Conservation (phyloP, 2,888 invertebrate species). For the Dasysyrphus tricinctus region DNA sequence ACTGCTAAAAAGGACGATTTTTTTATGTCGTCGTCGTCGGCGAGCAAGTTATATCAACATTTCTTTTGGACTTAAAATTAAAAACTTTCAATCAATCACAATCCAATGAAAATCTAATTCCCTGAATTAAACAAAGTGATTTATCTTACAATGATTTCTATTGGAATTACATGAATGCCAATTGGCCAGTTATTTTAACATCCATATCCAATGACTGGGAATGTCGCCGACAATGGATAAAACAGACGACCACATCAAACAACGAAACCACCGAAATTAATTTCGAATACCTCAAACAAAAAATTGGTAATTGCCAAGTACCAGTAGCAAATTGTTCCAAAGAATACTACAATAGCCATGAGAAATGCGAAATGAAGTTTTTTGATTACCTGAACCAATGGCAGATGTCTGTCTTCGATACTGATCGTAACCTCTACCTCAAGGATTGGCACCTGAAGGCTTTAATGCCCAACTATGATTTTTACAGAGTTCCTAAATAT, state of each 20-base stretch:
- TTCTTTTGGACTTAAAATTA: slow-evolving; percentile 59
- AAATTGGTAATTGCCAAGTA: slow-evolving; percentile 87
- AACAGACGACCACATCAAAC: slow-evolving; percentile 54
- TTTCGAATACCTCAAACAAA: slow-evolving; percentile 86
- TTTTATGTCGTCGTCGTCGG: slow-evolving; percentile 53
- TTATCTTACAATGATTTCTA: slow-evolving; percentile 86
- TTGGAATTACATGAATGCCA: slow-evolving; percentile 84
- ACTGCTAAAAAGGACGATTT: background rate
- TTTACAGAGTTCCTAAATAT: slow-evolving; percentile 91
- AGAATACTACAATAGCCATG: slow-evolving; percentile 90
- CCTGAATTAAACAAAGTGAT: slow-evolving; percentile 68
- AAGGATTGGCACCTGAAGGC: slow-evolving; percentile 96
- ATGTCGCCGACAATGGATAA: slow-evolving; percentile 87
- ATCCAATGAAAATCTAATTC: slow-evolving; percentile 69
- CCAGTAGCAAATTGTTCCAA: slow-evolving; percentile 92
- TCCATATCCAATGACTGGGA: slow-evolving; percentile 87
- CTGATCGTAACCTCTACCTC: slow-evolving; percentile 88
- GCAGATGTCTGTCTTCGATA: slow-evolving; percentile 82
- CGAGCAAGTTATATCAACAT: slow-evolving; percentile 70
- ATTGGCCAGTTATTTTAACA: slow-evolving; percentile 88
- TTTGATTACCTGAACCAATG: slow-evolving; percentile 90
- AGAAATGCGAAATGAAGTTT: slow-evolving; percentile 88
- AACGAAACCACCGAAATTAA: slow-evolving; percentile 84
- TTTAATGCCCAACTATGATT: slow-evolving; percentile 86
- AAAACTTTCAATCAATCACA: slow-evolving; percentile 50